A percentile compares a stretch with the other conserved stretches of the same genome.
phyloP scores from a whole-genome alignment of 2,797 vertebrate genomes.

The Triplophysa yarkandensis region DNA sequence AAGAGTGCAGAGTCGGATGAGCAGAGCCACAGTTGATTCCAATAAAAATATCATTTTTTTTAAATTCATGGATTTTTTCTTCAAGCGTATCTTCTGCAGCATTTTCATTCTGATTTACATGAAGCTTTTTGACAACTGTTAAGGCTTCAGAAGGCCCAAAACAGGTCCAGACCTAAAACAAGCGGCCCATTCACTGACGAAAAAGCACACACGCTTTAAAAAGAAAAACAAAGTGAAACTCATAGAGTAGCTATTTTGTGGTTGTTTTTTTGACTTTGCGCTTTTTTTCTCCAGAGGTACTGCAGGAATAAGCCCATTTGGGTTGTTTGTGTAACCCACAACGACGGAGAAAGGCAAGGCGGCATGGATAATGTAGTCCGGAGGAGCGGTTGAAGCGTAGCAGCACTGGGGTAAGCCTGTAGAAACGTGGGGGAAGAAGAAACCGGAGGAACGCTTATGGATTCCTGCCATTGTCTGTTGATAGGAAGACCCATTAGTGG shows the following conservation, averaged over 20 bases:
- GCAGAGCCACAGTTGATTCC: constrained; percentile 82
- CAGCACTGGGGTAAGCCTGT: constrained; percentile 70
- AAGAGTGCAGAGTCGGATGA: constrained; percentile 78
- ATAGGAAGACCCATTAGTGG: constrained; percentile 78
- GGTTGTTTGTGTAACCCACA: constrained; percentile 78
- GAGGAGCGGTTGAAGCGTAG: constrained; percentile 81
- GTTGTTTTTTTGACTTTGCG: constrained; percentile 62
- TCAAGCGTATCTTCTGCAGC: constrained; percentile 62
- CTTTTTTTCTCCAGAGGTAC: constrained; percentile 69
- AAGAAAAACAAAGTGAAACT: constrained; percentile 63
- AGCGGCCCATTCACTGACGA: constrained; percentile 83
- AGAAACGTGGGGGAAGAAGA: constrained; percentile 46
- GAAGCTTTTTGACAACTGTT: constrained; percentile 77
- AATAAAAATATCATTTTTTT: constrained; percentile 76
- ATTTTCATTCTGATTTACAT: constrained; percentile 78
- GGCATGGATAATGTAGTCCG: constrained; percentile 78
- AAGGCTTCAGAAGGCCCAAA: constrained; percentile 74
- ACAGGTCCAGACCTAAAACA: constrained; percentile 71
- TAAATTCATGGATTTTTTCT: constrained; percentile 56
- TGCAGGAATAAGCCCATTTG: constrained; percentile 78
- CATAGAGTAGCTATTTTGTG: constrained; percentile 81
- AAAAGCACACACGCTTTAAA: constrained; percentile 86
- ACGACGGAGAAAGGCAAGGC: constrained; percentile 87
- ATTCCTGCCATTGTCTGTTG: constrained; percentile 73
- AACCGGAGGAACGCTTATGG: constrained; percentile 64